These are phyloP conservation scores for Actinia tenebrosa DNA, from an alignment of 64 coral and sea anemone species.

Conservation along the genomic window DNA sequence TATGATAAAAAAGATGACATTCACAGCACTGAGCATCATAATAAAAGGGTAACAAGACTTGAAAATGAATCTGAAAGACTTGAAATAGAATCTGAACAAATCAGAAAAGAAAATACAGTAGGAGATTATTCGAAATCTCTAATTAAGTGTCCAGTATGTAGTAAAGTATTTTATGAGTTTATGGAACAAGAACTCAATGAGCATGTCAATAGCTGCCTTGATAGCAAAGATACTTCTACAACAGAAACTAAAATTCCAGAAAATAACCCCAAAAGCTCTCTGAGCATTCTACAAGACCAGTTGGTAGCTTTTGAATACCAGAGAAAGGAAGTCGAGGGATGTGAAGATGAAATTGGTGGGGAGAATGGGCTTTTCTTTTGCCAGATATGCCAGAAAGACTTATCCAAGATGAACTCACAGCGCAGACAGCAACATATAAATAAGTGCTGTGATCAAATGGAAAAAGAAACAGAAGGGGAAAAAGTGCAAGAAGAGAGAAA, in stretches of 20 bases:
- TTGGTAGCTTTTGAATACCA: constrained; percentile 21
- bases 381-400: constrained; percentile 88
- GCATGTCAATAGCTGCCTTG: constrained; percentile 66
- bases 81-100: not conserved
- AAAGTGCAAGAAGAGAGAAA: not conserved
- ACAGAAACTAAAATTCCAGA: not conserved
- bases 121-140: not conserved
- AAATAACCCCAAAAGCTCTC: constrained; percentile 4
- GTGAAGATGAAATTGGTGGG: not conserved
- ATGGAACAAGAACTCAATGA: constrained; percentile 37
- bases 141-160: constrained; percentile 51
- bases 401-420: constrained; percentile 85
- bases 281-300: constrained; percentile 7
- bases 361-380: constrained; percentile 65
- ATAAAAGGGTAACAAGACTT: not conserved
- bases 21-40: not conserved
- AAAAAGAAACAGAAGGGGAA: constrained; percentile 10
- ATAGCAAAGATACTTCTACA: not conserved
- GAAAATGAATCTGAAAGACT: not conserved
- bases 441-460: constrained; percentile 76
- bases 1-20: not conserved
- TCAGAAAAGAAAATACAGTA: not conserved
- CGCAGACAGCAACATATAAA: constrained; percentile 89
- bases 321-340: not conserved
- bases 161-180: constrained; percentile 2